These are phyloP conservation scores for Latrodectus geometricus DNA, from an alignment of 1,140 invertebrate genomes.

Conservation along the genomic window DNA sequence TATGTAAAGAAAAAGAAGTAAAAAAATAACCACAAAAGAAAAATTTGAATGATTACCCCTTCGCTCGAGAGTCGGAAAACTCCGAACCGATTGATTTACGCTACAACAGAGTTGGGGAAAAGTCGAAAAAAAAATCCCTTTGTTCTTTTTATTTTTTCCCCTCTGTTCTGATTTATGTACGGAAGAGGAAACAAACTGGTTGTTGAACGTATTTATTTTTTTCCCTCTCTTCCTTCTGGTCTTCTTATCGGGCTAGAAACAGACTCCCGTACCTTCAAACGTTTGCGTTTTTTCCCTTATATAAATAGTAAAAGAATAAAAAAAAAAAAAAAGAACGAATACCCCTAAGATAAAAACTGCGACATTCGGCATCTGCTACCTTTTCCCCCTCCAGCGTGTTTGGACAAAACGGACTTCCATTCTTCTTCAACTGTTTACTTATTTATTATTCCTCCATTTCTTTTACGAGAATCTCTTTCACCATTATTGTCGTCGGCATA, in stretches of 20 bases:
- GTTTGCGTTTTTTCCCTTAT: slow-evolving; percentile 1
- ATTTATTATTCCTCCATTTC: no score
- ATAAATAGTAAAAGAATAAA: neutral
- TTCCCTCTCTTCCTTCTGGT: neutral
- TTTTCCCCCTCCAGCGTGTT: no score
- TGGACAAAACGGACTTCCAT: no score
- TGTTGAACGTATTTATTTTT: slow-evolving; percentile 51
- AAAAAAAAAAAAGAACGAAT: neutral
- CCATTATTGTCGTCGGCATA: no score
- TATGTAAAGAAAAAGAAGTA: neutral
- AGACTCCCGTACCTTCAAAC: slow-evolving; percentile 36
- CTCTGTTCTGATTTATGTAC: slow-evolving; percentile 47
- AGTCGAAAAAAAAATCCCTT: slow-evolving; percentile 13
- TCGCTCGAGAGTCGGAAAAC: slow-evolving; percentile 31
- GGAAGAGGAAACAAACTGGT: slow-evolving; percentile 41
- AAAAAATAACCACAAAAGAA: slow-evolving; percentile 52
- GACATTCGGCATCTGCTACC: slow-evolving; percentile 33
- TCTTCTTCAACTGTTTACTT: no score
- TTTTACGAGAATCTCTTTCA: no score
- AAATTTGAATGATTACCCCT: slow-evolving; percentile 56
- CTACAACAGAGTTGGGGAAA: slow-evolving; percentile 11
- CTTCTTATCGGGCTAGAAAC: slow-evolving; percentile 51
- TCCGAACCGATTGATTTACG: slow-evolving; percentile 49
- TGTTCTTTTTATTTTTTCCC: slow-evolving; percentile 9
- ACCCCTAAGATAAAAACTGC: neutral